Conservation (phyloP, 2,113 vertebrate species). For the Haplochromis vanheusdeni region DNA sequence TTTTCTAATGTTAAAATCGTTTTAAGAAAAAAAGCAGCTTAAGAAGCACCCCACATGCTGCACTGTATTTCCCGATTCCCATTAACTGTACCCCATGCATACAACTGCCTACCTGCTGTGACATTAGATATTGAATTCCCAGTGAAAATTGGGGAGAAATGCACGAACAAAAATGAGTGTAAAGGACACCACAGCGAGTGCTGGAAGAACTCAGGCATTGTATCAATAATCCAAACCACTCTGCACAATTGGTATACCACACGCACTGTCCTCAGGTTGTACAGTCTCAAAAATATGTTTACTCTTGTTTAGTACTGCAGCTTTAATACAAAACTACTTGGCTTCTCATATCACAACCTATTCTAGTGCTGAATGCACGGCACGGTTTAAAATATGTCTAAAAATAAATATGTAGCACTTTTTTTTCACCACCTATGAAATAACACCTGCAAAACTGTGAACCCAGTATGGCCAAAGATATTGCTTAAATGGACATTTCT, state of each 20-base stretch:
- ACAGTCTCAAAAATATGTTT: not conserved
- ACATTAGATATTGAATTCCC: conserved; percentile 14
- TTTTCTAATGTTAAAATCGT: not conserved
- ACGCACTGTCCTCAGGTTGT: not conserved
- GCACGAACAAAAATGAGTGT: conserved; percentile 31
- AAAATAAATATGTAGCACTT: not conserved
- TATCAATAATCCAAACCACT: not conserved
- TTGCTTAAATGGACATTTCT: not conserved
- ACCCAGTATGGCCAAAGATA: not conserved
- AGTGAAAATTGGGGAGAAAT: conserved; percentile 19
- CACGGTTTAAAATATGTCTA: not conserved
- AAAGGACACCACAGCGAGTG: not conserved
- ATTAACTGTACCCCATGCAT: conserved; percentile 17
- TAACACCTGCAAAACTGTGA: not conserved
- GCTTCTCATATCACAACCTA: not conserved
- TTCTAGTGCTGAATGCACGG: not conserved
- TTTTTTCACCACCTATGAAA: not conserved
- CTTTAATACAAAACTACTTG: not conserved
- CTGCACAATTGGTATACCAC: not conserved
- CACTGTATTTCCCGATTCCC: not conserved
- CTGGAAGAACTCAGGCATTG: not conserved
- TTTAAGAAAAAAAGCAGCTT: not conserved
- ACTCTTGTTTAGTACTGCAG: not conserved
- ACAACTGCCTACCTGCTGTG: conserved; percentile 24
- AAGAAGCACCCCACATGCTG: conserved; percentile 1